phyloP scores from a whole-genome alignment of 2,113 vertebrate species.

The Caranx ignobilis region DNA sequence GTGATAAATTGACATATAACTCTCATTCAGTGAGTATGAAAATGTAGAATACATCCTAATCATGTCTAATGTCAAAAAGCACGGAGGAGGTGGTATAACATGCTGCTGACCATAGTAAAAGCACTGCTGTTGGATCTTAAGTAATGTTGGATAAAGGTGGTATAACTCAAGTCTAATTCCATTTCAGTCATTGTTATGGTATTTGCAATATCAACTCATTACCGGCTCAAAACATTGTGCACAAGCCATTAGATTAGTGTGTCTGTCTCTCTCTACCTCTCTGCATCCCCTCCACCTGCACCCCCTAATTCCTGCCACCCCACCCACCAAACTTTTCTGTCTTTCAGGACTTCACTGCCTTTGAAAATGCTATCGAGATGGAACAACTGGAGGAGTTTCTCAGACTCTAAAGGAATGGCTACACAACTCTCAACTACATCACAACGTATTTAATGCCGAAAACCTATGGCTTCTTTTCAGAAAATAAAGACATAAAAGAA shows the following conservation, averaged over 20 bases:
- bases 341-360: conserved; percentile 60
- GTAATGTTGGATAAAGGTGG: not conserved
- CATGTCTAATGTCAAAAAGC: too few relatives aligned
- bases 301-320: not conserved
- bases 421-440: not conserved
- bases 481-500: too few relatives aligned
- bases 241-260: not conserved
- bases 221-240: not conserved
- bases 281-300: not conserved
- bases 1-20: too few relatives aligned
- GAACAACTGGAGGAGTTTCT: conserved; percentile 59
- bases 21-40: too few relatives aligned
- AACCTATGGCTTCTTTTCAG: too few relatives aligned
- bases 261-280: not conserved
- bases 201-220: not conserved
- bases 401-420: conserved; percentile 36
- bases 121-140: not conserved
- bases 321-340: not conserved
- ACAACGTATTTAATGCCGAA: not conserved
- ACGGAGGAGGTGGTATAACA: too few relatives aligned
- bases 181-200: not conserved
- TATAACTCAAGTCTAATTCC: not conserved
- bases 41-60: too few relatives aligned
- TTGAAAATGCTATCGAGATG: conserved; percentile 59
- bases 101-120: too few relatives aligned